phyloP scores from a whole-genome alignment of 2,113 vertebrate species.

The Lasiurus borealis region DNA sequence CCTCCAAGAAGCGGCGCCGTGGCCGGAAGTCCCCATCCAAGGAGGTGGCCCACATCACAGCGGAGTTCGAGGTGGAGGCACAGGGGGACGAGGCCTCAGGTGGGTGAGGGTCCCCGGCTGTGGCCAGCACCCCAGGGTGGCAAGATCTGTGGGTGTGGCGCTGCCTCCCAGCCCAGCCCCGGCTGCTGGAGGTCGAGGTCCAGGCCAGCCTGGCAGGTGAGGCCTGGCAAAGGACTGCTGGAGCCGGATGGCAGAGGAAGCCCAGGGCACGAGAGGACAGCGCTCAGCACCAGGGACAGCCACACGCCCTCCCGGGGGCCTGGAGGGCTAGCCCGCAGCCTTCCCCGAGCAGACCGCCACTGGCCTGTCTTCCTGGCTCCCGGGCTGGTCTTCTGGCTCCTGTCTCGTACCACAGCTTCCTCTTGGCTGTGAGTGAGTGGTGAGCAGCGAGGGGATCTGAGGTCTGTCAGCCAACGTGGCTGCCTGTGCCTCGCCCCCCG shows the following conservation, averaged over 20 bases:
- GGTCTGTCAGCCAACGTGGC: no score
- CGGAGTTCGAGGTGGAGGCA: slow-evolving; percentile 96
- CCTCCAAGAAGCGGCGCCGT: slow-evolving; percentile 95
- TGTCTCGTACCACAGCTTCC: neutral
- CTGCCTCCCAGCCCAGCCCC: accelerated
- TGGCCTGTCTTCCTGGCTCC: no score
- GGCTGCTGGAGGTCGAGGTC: neutral
- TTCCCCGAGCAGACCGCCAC: no score
- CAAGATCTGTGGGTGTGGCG: accelerated
- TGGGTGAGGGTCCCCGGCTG: slow-evolving; percentile 76
- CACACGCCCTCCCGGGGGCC: accelerated
- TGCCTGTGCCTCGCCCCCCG: neutral
- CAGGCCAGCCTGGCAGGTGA: no score
- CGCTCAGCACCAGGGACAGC: neutral
- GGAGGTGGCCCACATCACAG: slow-evolving; percentile 96
- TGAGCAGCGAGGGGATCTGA: neutral
- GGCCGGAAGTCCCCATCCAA: slow-evolving; percentile 96
- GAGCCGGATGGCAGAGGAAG: neutral
- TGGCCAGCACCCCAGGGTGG: accelerated
- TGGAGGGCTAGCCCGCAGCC: accelerated
- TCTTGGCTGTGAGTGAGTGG: neutral
- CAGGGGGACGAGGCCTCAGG: slow-evolving; percentile 94
- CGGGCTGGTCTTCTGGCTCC: accelerated
- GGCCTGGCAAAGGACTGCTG: neutral
- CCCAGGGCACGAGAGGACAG: neutral